A percentile compares a stretch with the other conserved stretches of the same genome.
phyloP scores from a whole-genome alignment of 2,113 vertebrate genomes.

The Agelaius phoeniceus region DNA sequence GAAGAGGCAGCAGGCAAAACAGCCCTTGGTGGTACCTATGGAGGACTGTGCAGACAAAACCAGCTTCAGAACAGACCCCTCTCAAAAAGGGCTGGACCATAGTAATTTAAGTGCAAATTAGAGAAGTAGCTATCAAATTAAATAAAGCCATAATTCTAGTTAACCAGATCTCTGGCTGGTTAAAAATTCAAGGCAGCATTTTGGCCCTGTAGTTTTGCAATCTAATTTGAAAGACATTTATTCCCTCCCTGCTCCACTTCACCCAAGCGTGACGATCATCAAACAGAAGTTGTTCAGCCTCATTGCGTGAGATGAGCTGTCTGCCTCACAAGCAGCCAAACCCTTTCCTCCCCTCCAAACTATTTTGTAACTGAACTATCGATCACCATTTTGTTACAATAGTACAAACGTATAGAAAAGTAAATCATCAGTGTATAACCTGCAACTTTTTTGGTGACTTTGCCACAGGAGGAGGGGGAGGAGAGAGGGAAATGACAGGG shows the following conservation, averaged over 20 bases:
- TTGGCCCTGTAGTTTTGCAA: conserved; percentile 10
- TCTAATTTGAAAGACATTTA: conserved; percentile 55
- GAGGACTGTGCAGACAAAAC: neutral
- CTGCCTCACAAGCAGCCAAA: neutral
- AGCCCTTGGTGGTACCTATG: accelerated
- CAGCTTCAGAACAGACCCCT: neutral
- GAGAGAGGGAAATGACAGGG: neutral
- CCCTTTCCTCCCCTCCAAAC: neutral
- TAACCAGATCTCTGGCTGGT: neutral
- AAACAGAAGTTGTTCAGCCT: conserved; percentile 53
- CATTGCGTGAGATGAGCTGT: conserved; percentile 39
- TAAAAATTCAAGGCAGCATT: conserved; percentile 42
- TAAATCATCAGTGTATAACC: neutral
- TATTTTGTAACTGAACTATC: neutral
- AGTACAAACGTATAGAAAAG: neutral
- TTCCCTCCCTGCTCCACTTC: conserved; percentile 28
- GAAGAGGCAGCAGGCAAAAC: neutral
- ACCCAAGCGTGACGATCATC: conserved; percentile 8
- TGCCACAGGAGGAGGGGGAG: accelerated
- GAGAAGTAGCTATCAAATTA: conserved; percentile 9
- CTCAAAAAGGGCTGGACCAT: neutral
- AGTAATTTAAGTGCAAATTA: neutral
- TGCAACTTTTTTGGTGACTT: neutral
- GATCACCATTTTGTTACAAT: neutral
- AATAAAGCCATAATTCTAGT: conserved; percentile 17